phyloP scores from a whole-genome alignment of 2,113 vertebrate genomes.

The Heterocephalus glaber region DNA sequence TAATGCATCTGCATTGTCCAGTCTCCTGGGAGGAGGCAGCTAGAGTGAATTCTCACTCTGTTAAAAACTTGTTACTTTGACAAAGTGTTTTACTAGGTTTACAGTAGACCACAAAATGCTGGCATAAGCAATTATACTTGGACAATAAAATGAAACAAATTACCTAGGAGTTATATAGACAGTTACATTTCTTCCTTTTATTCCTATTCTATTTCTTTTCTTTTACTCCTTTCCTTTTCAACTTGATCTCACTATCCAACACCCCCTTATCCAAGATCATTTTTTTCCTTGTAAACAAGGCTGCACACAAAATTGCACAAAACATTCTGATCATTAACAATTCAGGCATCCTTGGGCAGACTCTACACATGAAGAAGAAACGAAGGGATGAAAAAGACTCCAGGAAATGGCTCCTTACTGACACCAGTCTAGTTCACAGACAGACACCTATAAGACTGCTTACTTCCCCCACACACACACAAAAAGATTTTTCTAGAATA shows the following conservation, averaged over 20 bases:
- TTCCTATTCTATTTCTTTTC: neutral
- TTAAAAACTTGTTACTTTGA: slow-evolving; percentile 63
- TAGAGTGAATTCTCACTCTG: neutral
- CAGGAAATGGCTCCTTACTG: neutral
- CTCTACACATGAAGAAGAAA: neutral
- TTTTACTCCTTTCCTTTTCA: neutral
- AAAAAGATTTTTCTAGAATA: slow-evolving; percentile 5
- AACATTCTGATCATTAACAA: neutral
- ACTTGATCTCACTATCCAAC: neutral
- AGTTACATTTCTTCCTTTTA: neutral
- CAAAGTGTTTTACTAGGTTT: slow-evolving; percentile 59
- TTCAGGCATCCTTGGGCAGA: neutral
- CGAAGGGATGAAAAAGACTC: neutral
- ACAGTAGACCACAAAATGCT: slow-evolving; percentile 35
- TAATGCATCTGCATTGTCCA: neutral
- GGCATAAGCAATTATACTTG: slow-evolving; percentile 16
- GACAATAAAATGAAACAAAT: slow-evolving; percentile 60
- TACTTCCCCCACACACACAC: fast-evolving
- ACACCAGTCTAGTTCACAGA: neutral
- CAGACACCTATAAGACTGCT: neutral
- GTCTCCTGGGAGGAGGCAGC: neutral
- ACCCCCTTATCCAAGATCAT: too few species aligned
- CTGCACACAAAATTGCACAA: neutral
- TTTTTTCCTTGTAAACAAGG: slow-evolving; percentile 16
- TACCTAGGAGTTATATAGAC: neutral